A percentile compares a stretch with the other conserved stretches of the same genome.
These are phyloP conservation scores for Doryteuthis pealeii DNA, from an alignment of 1,140 invertebrate species.

Conservation along the genomic window DNA sequence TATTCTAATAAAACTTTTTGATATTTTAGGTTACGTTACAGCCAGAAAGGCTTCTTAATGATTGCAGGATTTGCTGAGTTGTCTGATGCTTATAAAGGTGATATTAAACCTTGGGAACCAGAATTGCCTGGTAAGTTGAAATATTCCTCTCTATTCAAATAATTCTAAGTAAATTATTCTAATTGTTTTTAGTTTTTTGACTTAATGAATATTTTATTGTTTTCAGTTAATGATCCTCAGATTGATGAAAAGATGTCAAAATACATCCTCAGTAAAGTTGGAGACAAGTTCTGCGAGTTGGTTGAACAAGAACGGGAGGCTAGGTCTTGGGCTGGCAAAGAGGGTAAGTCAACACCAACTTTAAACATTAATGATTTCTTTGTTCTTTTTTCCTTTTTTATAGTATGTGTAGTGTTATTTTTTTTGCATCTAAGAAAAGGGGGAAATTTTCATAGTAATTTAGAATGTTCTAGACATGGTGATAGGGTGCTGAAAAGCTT, in stretches of 20 bases:
- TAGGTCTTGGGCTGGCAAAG: constrained; percentile 62
- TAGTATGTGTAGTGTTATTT: too few species aligned
- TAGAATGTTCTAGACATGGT: too few species aligned
- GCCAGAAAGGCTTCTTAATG: constrained; percentile 84
- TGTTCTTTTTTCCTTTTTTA: too few species aligned
- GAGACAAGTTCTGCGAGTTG: constrained; percentile 94
- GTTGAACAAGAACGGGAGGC: constrained; percentile 89
- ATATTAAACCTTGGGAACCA: constrained; percentile 83
- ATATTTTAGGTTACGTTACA: constrained; percentile 72
- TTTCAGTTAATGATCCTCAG: constrained; percentile 60
- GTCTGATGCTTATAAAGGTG: constrained; percentile 80
- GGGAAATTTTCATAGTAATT: too few species aligned
- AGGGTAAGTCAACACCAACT: constrained; percentile 35
- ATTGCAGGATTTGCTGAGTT: constrained; percentile 92
- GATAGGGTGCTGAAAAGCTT: too few species aligned
- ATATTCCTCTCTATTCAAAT: too few species aligned
- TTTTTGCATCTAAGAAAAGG: too few species aligned
- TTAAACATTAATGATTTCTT: constrained; percentile 2
- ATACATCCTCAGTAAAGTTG: constrained; percentile 87
- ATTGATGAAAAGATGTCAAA: constrained; percentile 87
- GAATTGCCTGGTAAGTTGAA: constrained; percentile 50
- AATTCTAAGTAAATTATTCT: too few species aligned
- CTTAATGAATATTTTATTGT: too few species aligned
- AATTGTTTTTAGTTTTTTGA: too few species aligned
- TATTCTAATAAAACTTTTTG: not conserved